phyloP scores from a whole-genome alignment of 2,113 vertebrate genomes.

The Crotalus tigris region DNA sequence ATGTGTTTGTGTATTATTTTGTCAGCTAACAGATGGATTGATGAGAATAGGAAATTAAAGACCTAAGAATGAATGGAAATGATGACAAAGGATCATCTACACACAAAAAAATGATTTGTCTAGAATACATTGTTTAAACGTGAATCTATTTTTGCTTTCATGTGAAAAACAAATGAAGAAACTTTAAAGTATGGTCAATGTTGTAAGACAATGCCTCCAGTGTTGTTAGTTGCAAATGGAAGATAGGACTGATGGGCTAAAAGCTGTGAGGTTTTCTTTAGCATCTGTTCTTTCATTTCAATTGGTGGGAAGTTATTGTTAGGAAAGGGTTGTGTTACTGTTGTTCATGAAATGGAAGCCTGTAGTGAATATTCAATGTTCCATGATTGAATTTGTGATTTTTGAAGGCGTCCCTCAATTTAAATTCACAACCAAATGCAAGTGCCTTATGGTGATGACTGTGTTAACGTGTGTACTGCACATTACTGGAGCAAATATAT shows the following conservation, averaged over 20 bases:
- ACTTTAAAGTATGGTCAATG: neutral
- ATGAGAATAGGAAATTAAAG: neutral
- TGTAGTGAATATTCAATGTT: neutral
- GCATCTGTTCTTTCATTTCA: neutral
- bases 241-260: neutral
- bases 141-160: neutral
- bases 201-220: neutral
- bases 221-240: neutral
- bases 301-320: neutral
- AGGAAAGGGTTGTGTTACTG: neutral
- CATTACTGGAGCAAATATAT: neutral
- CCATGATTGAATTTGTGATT: neutral
- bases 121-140: neutral
- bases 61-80: neutral
- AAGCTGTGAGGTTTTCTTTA: neutral
- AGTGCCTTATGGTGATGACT: neutral
- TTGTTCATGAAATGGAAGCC: neutral
- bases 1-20: neutral
- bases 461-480: neutral
- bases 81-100: neutral
- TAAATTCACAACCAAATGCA: neutral
- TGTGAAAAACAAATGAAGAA: neutral
- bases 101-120: neutral
- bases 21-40: neutral
- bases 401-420: neutral